phyloP scores from a whole-genome alignment of 2,797 vertebrate genomes.

The Euphonia xanthogaster region DNA sequence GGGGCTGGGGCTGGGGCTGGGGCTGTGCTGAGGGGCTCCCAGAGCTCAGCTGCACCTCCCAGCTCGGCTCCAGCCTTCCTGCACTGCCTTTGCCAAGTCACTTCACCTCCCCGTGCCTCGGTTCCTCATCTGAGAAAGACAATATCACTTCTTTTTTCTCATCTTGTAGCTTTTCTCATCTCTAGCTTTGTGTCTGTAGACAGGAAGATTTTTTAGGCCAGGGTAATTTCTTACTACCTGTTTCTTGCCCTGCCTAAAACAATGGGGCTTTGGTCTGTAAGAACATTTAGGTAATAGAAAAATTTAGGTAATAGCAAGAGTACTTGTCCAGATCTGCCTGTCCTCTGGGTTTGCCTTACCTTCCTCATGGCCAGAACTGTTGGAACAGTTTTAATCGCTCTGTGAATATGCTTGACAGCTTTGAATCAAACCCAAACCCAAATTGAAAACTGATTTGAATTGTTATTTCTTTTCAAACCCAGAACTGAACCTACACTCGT shows the following conservation, averaged over 20 bases:
- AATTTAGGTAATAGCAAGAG: conserved; percentile 11
- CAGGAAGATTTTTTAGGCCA: background rate
- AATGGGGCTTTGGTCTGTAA: conserved; percentile 16
- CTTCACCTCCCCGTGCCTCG: background rate
- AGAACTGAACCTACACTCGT: conserved; percentile 18
- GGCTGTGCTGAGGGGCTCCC: background rate
- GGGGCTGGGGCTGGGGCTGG: background rate
- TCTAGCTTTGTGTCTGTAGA: background rate
- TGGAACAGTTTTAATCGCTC: conserved; percentile 60
- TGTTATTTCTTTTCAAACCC: conserved; percentile 52
- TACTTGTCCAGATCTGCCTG: conserved; percentile 62
- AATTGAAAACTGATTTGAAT: conserved; percentile 62
- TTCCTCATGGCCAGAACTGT: conserved; percentile 55
- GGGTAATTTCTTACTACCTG: conserved; percentile 17
- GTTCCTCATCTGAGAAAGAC: background rate
- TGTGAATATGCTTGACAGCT: conserved; percentile 35
- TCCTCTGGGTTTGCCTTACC: conserved; percentile 57
- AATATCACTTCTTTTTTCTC: background rate
- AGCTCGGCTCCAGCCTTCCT: background rate
- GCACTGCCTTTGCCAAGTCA: background rate
- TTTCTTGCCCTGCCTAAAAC: conserved; percentile 7
- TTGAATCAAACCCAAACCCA: conserved; percentile 60
- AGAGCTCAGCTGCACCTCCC: background rate
- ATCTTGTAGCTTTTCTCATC: background rate
- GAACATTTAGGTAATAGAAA: conserved; percentile 41